Percentiles rank a stretch among this genome's conserved stretches.
These are phyloP conservation scores for Elaphurus davidianus DNA, from an alignment of 2,113 vertebrate species.

Conservation along the genomic window DNA sequence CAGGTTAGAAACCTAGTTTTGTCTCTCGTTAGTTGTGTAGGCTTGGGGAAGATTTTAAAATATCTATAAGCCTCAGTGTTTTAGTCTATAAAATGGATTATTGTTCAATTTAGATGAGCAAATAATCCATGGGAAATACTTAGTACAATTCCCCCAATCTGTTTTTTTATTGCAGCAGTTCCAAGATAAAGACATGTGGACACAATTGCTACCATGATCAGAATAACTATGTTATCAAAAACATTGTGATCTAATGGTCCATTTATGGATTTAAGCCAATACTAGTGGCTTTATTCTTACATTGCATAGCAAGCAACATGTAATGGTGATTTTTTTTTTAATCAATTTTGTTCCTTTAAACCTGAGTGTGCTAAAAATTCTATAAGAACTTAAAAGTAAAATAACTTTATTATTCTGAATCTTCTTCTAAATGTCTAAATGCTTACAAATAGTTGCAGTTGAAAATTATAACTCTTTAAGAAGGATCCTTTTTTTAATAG, in stretches of 20 bases:
- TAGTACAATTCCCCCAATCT: neutral
- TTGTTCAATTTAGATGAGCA: neutral
- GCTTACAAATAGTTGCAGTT: neutral
- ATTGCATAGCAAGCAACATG: neutral
- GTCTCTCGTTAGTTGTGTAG: neutral
- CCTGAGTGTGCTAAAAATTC: neutral
- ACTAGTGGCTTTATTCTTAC: neutral
- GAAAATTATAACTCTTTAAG: neutral
- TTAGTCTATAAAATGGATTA: neutral
- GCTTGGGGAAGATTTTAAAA: neutral
- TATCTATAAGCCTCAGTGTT: neutral
- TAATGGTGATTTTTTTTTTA: neutral
- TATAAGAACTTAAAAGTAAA: constrained; percentile 12
- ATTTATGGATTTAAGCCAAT: neutral
- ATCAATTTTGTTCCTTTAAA: neutral
- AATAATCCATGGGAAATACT: neutral
- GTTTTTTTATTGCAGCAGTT: neutral
- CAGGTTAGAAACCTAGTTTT: neutral
- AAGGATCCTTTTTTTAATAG: neutral
- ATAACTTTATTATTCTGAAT: neutral
- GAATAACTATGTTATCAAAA: neutral
- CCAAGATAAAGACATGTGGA: neutral
- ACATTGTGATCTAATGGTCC: neutral
- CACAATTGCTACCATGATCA: neutral
- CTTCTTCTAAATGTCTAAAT: neutral